phyloP scores from a whole-genome alignment of 2,797 vertebrate genomes.

The Peromyscus aztecus region DNA sequence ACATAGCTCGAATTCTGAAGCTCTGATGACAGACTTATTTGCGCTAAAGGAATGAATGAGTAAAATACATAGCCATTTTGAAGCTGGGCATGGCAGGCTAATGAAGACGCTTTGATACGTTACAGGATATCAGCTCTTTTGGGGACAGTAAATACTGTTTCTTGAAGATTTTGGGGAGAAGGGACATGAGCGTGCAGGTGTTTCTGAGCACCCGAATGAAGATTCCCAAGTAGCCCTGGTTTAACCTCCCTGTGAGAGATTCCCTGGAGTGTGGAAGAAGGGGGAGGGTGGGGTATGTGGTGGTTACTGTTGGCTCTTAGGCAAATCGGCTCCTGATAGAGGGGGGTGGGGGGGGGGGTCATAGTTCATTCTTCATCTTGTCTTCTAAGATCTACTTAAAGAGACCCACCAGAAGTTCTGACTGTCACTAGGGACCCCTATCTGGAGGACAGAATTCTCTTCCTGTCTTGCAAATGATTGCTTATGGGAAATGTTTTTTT shows the following conservation, averaged over 20 bases:
- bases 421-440: neutral
- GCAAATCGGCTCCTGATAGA: neutral
- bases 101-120: neutral
- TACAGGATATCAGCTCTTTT: neutral
- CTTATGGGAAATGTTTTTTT: constrained; percentile 56
- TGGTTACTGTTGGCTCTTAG: neutral
- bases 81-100: neutral
- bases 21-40: constrained; percentile 15
- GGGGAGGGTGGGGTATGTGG: neutral
- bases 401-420: neutral
- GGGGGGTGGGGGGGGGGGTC: neutral
- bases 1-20: constrained; percentile 32
- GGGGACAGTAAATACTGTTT: constrained; percentile 29
- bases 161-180: neutral
- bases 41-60: neutral
- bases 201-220: neutral
- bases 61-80: neutral
- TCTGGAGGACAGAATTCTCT: constrained; percentile 46
- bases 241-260: neutral
- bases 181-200: neutral
- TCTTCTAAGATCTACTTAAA: constrained; percentile 3
- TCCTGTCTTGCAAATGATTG: constrained; percentile 41
- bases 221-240: constrained; percentile 1
- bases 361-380: neutral
- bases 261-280: neutral